Conservation (phyloP, 64 coral and sea anemone species). For the Hydrozoanthus tunicans region DNA sequence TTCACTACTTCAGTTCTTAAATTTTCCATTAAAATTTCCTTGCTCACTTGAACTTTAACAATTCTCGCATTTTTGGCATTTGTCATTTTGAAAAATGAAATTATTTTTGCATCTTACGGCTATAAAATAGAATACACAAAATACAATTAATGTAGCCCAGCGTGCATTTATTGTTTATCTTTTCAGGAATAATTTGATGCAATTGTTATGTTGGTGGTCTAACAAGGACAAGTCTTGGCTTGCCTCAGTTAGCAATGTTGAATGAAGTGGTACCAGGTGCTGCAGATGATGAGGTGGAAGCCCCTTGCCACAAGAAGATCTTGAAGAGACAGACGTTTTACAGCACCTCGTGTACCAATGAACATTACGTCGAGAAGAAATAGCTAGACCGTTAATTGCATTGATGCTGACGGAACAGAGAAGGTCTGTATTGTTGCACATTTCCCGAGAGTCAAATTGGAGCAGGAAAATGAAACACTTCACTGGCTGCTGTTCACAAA, state of each 20-base stretch:
- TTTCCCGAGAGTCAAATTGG: slow-evolving; percentile 54
- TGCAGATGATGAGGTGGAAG: slow-evolving; percentile 32
- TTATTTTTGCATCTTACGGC: background rate
- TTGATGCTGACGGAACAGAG: slow-evolving; percentile 30
- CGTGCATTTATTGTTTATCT: slow-evolving; percentile 20
- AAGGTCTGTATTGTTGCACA: slow-evolving; percentile 21
- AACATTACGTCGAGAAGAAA: slow-evolving; percentile 39
- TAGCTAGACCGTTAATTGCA: slow-evolving; percentile 58
- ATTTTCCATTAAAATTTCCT: slow-evolving; percentile 2
- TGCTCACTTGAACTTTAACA: background rate
- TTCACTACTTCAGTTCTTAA: background rate
- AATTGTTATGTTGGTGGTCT: slow-evolving; percentile 47
- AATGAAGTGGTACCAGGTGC: slow-evolving; percentile 61
- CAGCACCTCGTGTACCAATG: slow-evolving; percentile 53
- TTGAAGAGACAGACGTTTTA: slow-evolving; percentile 56
- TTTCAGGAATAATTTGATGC: slow-evolving; percentile 30
- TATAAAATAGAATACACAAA: background rate
- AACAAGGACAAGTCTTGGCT: slow-evolving; percentile 26
- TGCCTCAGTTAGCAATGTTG: slow-evolving; percentile 28
- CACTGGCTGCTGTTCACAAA: slow-evolving; percentile 58
- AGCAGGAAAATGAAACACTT: slow-evolving; percentile 39
- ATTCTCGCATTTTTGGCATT: background rate
- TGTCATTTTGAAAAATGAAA: background rate
- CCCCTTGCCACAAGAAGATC: slow-evolving; percentile 40
- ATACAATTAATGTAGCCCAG: background rate